These are phyloP conservation scores for Nemurella pictetii DNA, from an alignment of 2,888 invertebrate species.

Conservation along the genomic window DNA sequence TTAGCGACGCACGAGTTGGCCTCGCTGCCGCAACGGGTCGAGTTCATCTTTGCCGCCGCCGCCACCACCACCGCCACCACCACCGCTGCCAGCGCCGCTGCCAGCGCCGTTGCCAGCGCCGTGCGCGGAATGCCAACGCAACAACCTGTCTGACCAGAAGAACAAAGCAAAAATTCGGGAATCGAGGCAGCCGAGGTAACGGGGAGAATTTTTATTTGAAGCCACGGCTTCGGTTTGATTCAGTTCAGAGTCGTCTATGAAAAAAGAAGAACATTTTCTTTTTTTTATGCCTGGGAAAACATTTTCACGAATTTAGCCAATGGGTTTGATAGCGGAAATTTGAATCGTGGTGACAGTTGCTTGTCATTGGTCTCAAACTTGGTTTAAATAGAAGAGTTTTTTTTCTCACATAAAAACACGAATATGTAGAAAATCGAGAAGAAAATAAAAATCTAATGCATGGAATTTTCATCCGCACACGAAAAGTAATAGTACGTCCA, in stretches of 20 bases:
- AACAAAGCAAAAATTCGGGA: background rate
- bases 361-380: background rate
- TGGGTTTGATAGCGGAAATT: background rate
- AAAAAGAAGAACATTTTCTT: background rate
- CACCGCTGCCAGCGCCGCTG: no score
- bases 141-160: background rate
- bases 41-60: background rate
- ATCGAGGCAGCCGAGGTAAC: background rate
- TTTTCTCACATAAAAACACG: background rate
- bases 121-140: conserved; percentile 6
- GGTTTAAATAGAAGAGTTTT: background rate
- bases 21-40: background rate
- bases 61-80: background rate
- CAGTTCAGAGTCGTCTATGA: background rate
- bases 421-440: background rate
- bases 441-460: background rate
- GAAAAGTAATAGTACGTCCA: background rate
- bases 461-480: background rate
- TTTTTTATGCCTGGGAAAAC: background rate
- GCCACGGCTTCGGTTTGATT: background rate
- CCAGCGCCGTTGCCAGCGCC: background rate
- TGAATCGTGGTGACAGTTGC: background rate
- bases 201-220: background rate
- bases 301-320: background rate
- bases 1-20: conserved; percentile 6